A percentile compares a stretch with the other conserved stretches of the same genome.
Conservation (phyloP, 2,888 invertebrate species). For the Drosophila trichaetosa region DNA sequence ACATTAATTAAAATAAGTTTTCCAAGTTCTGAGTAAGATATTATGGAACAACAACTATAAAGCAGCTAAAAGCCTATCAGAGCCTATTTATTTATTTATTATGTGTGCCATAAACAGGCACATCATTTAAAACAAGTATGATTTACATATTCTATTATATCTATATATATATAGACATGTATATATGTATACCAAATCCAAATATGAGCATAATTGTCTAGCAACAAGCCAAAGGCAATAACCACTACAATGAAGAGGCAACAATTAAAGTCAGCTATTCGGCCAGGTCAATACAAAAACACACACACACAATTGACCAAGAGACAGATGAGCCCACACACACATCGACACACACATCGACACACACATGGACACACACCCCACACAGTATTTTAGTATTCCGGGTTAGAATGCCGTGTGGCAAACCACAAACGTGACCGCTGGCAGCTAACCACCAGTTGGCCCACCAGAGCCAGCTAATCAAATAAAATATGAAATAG, state of each 20-base stretch:
- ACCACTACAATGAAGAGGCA: conserved; percentile 7
- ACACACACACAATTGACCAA: not conserved
- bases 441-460: conserved; percentile 19
- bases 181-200: not conserved
- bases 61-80: not conserved
- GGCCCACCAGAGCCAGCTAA: conserved; percentile 37
- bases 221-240: conserved; percentile 8
- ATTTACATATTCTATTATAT: not conserved
- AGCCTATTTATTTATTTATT: not conserved
- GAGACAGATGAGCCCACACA: not conserved
- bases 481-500: conserved; percentile 54
- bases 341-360: not conserved
- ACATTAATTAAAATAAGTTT: conserved; percentile 18
- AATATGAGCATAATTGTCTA: conserved; percentile 4
- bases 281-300: conserved; percentile 25
- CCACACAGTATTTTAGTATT: not conserved
- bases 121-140: not conserved
- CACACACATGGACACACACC: not conserved
- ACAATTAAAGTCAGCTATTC: conserved; percentile 35
- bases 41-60: too few relatives aligned
- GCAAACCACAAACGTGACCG: conserved; percentile 39
- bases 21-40: not conserved
- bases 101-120: not conserved
- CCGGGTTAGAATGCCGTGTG: conserved; percentile 17
- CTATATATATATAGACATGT: not conserved